Base-by-base conservation (phyloP, 2,888 invertebrate species). In the Holacanthella duospinosa region DNA sequence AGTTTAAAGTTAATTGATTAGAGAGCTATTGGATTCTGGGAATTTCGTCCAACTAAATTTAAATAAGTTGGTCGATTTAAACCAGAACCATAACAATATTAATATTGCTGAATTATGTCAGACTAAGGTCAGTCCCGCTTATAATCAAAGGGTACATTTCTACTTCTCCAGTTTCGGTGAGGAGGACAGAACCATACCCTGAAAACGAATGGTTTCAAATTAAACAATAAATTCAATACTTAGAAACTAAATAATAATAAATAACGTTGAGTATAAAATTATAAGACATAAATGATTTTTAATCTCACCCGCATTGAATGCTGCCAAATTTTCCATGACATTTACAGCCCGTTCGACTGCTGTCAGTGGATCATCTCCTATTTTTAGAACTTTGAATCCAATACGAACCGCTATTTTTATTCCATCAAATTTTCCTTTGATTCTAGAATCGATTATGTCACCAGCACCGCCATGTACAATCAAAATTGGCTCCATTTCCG, bases 131-230 rank as follows among this genome's bases (percentile, higher is more conserved):
- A 1, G 79, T 77, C 0, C 92, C 92, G 70, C 86, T 82, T 86
- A 90, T 89, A 29, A 92, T 83, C 66, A 88, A 85, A 0, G 92
- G 89, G 78, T 91, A 91, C 86, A 91, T 86, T 80, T 91, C 91
- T 0, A 89, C 86, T 74, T 86, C 84, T 2, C 89, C 90, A 60
- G 83, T 83, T 24, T 83, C 76, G 74, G 86, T 92, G n/a, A n/a
- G n/a, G 55, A 90, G 78, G 6, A 89, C 89, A 0, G 90, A 86
- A 6, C 92, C 92, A 75, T 84, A 86, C 1, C 71, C 71, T 71
- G 53, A 4, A 66, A 44, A 16, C 3, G 29, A 26, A n/a, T n/a
- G n/a, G 43, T 55, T 61, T 55, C 29, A 55, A 55, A n/a, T n/a
- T n/a, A n/a, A n/a, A n/a, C n/a, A n/a, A n/a, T n/a, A n/a, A n/a